Evolutionary conservation across 1,140 invertebrate species (phyloP).

Genomic region (Oryctes rhinoceros): DNA sequence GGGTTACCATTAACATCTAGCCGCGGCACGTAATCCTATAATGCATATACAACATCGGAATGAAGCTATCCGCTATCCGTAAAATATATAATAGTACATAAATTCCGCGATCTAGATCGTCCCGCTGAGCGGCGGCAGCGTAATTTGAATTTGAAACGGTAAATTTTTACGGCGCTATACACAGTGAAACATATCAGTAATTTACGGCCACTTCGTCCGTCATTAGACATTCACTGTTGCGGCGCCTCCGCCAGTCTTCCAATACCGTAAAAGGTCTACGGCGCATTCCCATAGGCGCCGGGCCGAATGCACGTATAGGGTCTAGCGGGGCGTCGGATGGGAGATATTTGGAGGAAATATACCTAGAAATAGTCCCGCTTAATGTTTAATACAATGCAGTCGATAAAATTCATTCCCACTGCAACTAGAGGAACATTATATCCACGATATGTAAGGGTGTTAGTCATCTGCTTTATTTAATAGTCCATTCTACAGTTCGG

Average conservation of each 20-base stretch:
- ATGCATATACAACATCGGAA: neutral
- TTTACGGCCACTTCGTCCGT: constrained; percentile 2
- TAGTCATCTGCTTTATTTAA: neutral
- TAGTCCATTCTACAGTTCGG: neutral
- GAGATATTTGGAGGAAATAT: neutral
- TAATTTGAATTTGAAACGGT: constrained; percentile 16
- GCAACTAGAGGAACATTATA: neutral
- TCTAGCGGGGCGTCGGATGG: neutral
- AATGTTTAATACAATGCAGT: constrained; percentile 9
- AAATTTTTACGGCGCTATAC: neutral
- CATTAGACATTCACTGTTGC: constrained; percentile 7
- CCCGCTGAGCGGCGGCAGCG: neutral
- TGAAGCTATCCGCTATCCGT: neutral
- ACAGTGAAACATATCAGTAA: constrained; percentile 9
- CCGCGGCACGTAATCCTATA: no score
- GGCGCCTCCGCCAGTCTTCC: neutral
- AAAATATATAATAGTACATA: neutral
- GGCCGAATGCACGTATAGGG: neutral
- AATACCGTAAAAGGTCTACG: neutral
- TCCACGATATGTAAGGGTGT: neutral
- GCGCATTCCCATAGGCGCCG: neutral
- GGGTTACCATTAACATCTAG: no score
- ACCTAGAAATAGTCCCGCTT: neutral
- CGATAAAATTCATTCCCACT: neutral
- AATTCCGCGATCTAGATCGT: neutral